These are phyloP conservation scores for Lithodes maja DNA, from an alignment of 2,888 invertebrate species.

Conservation along the genomic window DNA sequence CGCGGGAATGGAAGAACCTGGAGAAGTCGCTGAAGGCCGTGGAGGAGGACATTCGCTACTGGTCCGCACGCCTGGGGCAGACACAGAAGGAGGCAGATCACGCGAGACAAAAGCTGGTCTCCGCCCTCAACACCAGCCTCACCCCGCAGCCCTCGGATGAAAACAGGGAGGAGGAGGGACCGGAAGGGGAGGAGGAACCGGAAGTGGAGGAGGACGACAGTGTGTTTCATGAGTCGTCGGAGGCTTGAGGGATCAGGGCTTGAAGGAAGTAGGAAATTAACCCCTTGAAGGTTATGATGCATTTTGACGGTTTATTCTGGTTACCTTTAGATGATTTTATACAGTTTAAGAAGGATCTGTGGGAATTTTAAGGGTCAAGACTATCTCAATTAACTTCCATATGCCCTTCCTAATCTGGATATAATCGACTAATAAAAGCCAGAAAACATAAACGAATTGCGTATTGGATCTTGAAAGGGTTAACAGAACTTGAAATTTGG, in stretches of 20 bases:
- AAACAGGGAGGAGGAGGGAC: neutral
- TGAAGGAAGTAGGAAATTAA: neutral
- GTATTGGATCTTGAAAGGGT: too few relatives aligned
- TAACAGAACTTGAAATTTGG: too few relatives aligned
- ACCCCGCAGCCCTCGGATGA: neutral
- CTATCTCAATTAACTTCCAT: too few relatives aligned
- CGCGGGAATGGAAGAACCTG: constrained; percentile 25
- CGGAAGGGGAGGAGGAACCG: neutral
- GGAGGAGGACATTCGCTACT: constrained; percentile 36
- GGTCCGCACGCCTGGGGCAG: constrained; percentile 19
- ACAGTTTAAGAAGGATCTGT: too few relatives aligned
- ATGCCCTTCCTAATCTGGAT: too few relatives aligned
- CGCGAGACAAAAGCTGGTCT: constrained; percentile 30
- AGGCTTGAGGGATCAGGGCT: neutral
- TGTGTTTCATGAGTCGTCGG: neutral
- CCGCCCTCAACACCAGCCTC: constrained; percentile 33
- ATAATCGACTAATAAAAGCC: too few relatives aligned
- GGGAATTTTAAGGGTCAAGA: too few relatives aligned
- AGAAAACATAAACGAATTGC: too few relatives aligned
- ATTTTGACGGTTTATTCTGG: too few relatives aligned
- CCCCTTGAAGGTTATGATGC: too few relatives aligned
- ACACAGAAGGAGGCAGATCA: constrained; percentile 41
- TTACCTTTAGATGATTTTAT: too few relatives aligned
- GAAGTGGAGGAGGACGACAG: neutral
- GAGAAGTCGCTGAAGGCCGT: constrained; percentile 23